Evolutionary conservation across 2,888 invertebrate genomes (phyloP), one percentile per base, ranked within the genome.

Genomic region (Troilus luridus): DNA sequence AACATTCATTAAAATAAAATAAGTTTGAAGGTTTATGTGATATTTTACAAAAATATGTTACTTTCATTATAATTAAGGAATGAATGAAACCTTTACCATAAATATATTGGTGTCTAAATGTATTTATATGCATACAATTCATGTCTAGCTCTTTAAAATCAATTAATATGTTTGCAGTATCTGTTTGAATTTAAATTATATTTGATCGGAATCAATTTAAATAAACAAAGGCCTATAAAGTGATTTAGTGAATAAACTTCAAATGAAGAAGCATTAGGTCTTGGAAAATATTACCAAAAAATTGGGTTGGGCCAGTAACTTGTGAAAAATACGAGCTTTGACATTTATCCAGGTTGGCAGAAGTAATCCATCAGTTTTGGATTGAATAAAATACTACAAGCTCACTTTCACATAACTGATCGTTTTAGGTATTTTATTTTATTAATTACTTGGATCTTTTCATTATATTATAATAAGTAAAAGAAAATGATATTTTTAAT

Each of bases 311-410:
- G 5, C 8, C 72, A 7, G 27, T 77, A 77, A 41, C 72, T 77
- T 41, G 41, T 77, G 72, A 77, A 77, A 77, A 77, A 77, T 77
- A 41, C 41, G 41, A 77, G 72, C 72, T 77, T 27, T 77, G 72
- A 77, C 72, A 27, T 77, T 77, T 77, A 77, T 77, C 19, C 72
- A 41, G 72, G 27, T 41, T 77, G 72, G 72, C 72, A 77, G 72
- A 41, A 77, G 72, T 77, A 77, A 77, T 77, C 72, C 72, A 77
- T 77, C 27, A 77, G 72, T 77, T 41, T 27, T 19, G 72, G 72
- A 41, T 41, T 27, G 41, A 77, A 77, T 77, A 77, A 77, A 77
- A 77, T 41, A 77, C 27, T 19, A 77, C 12, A 11, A 24, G 19
- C 41, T 41, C 17, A 6, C 41, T 77, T 77, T 41, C 17, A 41